A percentile compares a stretch with the other conserved stretches of the same genome.
Evolutionary conservation across 2,113 vertebrate genomes (phyloP).

Genomic region (Protomyctophum bolini): DNA sequence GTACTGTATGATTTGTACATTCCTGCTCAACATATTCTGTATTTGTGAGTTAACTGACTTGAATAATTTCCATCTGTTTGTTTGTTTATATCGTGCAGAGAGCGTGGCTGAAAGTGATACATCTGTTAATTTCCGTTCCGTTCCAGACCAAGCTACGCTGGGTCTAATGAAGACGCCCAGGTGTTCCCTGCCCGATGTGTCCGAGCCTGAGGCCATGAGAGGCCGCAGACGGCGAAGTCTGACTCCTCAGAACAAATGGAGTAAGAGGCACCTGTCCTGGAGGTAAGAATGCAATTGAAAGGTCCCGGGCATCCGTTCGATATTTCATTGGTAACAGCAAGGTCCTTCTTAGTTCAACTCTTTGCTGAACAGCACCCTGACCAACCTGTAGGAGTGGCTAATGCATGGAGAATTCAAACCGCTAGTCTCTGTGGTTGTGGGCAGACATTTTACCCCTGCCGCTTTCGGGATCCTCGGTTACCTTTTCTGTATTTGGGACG

Average conservation of each 20-base stretch:
- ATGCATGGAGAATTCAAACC: too few species aligned
- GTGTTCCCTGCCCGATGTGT: slow-evolving; percentile 91
- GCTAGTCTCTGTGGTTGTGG: too few species aligned
- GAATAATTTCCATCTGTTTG: background rate
- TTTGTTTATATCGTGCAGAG: background rate
- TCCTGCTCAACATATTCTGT: background rate
- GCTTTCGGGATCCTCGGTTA: too few species aligned
- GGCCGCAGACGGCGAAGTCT: slow-evolving; percentile 79
- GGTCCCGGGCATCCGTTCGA: background rate
- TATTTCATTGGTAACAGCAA: background rate
- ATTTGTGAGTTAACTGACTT: background rate
- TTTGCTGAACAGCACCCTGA: too few species aligned
- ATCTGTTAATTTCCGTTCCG: slow-evolving; percentile 10
- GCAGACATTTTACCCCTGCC: too few species aligned
- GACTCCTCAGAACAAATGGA: slow-evolving; percentile 85
- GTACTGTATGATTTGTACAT: background rate
- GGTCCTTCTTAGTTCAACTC: too few species aligned
- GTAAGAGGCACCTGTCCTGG: slow-evolving; percentile 94
- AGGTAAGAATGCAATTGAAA: slow-evolving; percentile 76
- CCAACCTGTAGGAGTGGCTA: too few species aligned
- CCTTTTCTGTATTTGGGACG: too few species aligned
- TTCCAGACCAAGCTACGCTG: slow-evolving; percentile 88
- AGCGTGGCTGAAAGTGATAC: background rate
- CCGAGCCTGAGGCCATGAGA: slow-evolving; percentile 10
- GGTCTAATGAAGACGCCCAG: slow-evolving; percentile 94